Conservation (phyloP, 1,140 invertebrate species). For the Aleiodes sp. region DNA sequence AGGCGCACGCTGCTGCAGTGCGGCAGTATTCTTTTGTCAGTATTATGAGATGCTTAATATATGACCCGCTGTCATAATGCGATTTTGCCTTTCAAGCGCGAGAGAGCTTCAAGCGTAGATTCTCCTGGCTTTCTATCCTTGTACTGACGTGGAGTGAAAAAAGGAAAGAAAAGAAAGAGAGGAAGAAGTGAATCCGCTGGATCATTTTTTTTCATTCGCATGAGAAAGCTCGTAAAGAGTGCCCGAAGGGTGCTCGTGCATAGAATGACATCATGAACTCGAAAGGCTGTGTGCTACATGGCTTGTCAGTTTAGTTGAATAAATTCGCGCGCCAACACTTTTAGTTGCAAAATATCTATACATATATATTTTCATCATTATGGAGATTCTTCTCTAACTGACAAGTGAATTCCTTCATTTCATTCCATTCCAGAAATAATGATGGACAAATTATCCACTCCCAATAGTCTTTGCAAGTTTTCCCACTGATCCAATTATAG, state of each 20-base stretch:
- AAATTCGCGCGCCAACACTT: background rate
- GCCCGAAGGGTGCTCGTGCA: slow-evolving; percentile 10
- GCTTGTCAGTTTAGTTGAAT: slow-evolving; percentile 1
- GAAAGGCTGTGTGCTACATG: background rate
- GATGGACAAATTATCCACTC: too few species aligned
- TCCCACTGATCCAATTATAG: too few species aligned
- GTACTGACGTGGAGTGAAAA: background rate
- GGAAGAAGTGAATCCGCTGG: slow-evolving; percentile 1
- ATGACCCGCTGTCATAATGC: slow-evolving; percentile 10
- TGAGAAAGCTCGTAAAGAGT: slow-evolving; percentile 16
- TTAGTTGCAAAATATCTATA: background rate
- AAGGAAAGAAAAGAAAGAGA: background rate
- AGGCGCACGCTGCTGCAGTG: background rate
- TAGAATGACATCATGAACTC: slow-evolving; percentile 16
- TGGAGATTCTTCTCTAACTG: too few species aligned
- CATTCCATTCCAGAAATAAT: too few species aligned
- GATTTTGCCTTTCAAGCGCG: background rate
- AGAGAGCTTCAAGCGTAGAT: background rate
- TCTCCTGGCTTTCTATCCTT: background rate
- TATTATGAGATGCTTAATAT: slow-evolving; percentile 13
- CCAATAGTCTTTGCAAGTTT: too few species aligned
- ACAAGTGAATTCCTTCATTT: too few species aligned
- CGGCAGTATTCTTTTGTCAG: background rate
- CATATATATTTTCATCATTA: background rate
- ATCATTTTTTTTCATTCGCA: slow-evolving; percentile 14